Base-by-base conservation (phyloP, 2,888 invertebrate species). In the Aelia acuminata region DNA sequence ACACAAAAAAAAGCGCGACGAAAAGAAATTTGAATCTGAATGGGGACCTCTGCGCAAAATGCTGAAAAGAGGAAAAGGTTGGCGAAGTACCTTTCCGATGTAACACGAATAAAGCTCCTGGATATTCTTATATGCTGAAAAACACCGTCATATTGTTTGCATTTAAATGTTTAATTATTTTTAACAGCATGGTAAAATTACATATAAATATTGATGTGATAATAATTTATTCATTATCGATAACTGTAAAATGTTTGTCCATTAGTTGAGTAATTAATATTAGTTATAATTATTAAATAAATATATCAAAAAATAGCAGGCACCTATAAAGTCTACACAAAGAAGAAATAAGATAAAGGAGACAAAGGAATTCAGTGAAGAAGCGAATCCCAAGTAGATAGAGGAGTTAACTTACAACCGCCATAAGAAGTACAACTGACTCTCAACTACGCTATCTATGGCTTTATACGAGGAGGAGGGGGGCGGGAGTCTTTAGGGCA, bases 11-110 rank as follows among this genome's bases (percentile, higher is more conserved):
- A 70, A 70, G 63, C 63, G 63, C 63, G 63, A 70, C 31, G 63
- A 70, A 70, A 70, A 70, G 63, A 70, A 70, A 70, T 70, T 70
- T 70, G 63, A 70, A 70, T 70, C 63, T 70, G 31, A 70, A 70
- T 70, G 63, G 63, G n/a, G 13, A 35, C 63, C 63, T 70, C 13
- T 70, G 20, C 35, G 35, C 63, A 35, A 35, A 70, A 70, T 35
- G 5, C 18, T 18, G 31, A 70, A 70, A 70, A 70, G 8, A 35
- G 35, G 35, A 35, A 70, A 31, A 31, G 63, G 63, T 70, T 31
- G 31, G 63, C 18, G 20, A 35, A 31, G 63, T 70, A 35, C 31
- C 31, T 35, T 57, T 18, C 63, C 63, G 13, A 31, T 70, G 7
- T 70, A 70, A 35, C 35, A 31, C 63, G 63, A 26, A 35, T 70